Percentiles rank a stretch among this genome's conserved stretches.
phyloP scores from a whole-genome alignment of 2,797 vertebrate genomes.

The Sebastes diaconus region DNA sequence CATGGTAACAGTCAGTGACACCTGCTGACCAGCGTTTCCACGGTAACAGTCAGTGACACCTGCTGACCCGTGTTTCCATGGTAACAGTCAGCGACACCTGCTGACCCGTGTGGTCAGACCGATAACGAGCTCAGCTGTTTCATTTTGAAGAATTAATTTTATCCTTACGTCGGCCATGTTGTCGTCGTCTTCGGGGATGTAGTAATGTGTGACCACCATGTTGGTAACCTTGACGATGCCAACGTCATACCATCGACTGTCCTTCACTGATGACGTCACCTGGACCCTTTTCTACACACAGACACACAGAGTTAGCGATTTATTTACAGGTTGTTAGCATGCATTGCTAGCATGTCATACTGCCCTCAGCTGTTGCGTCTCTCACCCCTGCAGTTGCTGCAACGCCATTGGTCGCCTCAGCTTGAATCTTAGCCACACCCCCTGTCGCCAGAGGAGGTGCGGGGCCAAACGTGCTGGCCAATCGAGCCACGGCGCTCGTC shows the following conservation, averaged over 20 bases:
- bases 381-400: conserved; percentile 63
- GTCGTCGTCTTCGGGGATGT: conserved; percentile 45
- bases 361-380: neutral
- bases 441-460: conserved; percentile 58
- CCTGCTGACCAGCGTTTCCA: too few species aligned
- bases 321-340: neutral
- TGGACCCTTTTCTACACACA: neutral
- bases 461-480: conserved; percentile 84
- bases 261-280: conserved; percentile 76
- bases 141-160: too few species aligned
- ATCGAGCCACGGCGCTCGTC: conserved; percentile 79
- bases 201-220: conserved; percentile 88
- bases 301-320: neutral
- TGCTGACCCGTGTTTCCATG: too few species aligned
- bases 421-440: conserved; percentile 76
- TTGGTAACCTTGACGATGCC: conserved; percentile 89
- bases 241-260: conserved; percentile 89
- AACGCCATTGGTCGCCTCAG: conserved; percentile 87
- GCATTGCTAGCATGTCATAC: neutral
- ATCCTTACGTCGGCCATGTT: conserved; percentile 24
- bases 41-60: too few species aligned
- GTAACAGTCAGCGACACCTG: too few species aligned
- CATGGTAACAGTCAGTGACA: too few species aligned
- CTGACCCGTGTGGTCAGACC: too few species aligned
- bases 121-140: too few species aligned